Evolutionary conservation across 2,113 vertebrate species (phyloP).

Genomic region (Corythaixoides concolor): DNA sequence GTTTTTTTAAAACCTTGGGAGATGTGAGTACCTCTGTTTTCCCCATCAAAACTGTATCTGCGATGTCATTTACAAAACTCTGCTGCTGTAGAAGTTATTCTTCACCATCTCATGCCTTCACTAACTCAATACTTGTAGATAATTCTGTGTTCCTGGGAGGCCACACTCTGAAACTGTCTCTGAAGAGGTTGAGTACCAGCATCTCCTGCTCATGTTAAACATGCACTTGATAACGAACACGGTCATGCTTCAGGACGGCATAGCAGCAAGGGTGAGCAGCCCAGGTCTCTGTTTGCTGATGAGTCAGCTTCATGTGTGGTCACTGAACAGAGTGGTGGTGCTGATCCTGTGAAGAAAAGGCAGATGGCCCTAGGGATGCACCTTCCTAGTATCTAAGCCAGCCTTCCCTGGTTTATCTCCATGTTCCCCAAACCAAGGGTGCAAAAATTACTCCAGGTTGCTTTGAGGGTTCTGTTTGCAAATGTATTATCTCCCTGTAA

Average conservation of each 20-base stretch:
- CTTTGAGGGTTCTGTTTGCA: background rate
- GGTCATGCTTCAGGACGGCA: background rate
- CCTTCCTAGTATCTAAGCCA: background rate
- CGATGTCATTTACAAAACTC: background rate
- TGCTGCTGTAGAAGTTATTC: background rate
- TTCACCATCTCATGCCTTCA: background rate
- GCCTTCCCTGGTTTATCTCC: background rate
- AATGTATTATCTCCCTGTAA: background rate
- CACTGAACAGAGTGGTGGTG: background rate
- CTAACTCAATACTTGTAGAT: background rate
- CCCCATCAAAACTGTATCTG: background rate
- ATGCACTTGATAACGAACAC: fast-evolving
- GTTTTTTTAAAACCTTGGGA: background rate
- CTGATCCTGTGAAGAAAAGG: background rate
- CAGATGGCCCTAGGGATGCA: background rate
- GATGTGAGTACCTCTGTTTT: background rate
- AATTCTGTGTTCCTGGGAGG: background rate
- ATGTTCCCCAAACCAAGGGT: background rate
- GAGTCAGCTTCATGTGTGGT: background rate
- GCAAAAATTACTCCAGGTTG: background rate
- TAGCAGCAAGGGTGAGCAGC: background rate
- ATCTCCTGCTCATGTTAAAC: background rate
- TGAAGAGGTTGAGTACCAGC: background rate
- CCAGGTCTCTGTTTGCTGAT: background rate
- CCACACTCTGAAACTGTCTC: background rate